Evolutionary conservation across 2,888 invertebrate species (phyloP), one percentile per base, ranked within the genome.

Genomic region (Metalampra italica): DNA sequence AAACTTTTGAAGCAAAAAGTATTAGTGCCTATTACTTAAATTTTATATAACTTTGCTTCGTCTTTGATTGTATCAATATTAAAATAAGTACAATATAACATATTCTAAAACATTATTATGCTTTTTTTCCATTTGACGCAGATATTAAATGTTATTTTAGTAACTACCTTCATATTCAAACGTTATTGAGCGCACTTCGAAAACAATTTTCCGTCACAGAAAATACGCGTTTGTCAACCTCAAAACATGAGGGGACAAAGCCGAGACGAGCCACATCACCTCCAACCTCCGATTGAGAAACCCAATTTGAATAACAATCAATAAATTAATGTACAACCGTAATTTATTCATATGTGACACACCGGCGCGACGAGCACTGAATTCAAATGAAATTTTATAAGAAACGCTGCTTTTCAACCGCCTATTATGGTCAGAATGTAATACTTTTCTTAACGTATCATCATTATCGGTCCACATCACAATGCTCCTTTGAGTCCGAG

Each of bases 271-370:
- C 67, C 78, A 63, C 78, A 82, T 83, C 84, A 85, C 82, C 82
- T 84, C 80, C 82, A 83, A 86, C 82, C 86, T 84, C 80, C 80
- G 78, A 87, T 88, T 86, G 86, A 87, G 85, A 85, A 86, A 86
- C 83, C 73, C 68, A 82, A 89, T 89, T 89, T 87, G 84, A 89
- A 89, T 88, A 86, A 89, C 88, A 89, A 89, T 89, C 83, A 87
- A 87, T 89, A 89, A 89, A 88, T 88, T 89, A 88, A 89, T 89
- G 86, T 86, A 82, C 75, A 66, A 57, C 68, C 64, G 71, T 88
- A 85, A 88, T 84, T 71, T 89, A 89, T 88, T 87, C 88, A 82
- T 80, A 81, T 78, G 80, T 75, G 80, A 79, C 82, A 81, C 77
- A 71, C 64, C 75, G 76, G 55, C 68, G 78, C 68, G 71, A 87